Base-by-base conservation (phyloP, 2,797 vertebrate species). In the Channa striata region DNA sequence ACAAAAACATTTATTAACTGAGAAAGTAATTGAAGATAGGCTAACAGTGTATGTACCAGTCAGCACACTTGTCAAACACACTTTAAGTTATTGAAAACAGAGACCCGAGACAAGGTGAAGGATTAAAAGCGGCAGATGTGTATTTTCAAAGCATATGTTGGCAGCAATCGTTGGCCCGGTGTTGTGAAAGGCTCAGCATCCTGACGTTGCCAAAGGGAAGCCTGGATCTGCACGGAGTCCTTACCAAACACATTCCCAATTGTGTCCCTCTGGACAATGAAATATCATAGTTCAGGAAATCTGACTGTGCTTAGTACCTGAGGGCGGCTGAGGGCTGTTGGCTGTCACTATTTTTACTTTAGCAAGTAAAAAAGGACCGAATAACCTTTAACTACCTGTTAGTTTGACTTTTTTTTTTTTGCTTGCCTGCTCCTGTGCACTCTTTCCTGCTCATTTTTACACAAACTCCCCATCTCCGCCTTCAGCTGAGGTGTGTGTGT, bases 111-210 rank as follows among this genome's bases (percentile, higher is more conserved):
- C 37, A 69, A 42, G 50, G 37, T 14, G 21, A 9, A 25, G 11
- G 12, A 43, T 33, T 16, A 30, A 62, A 69, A 30, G 20, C 14
- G 23, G 63, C n/a, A 42, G 48, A 61, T 43, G 34, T 47, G 46
- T 50, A 59, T 51, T 21, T 59, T 43, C 36, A 21, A 39, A 4
- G 54, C 46, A 30, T 36, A 19, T 46, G 59, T 42, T 62, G 66
- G 20, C 42, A 72, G 70, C 13, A 40, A 40, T 14, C 4, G 11
- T 52, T 1, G 11, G 40, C 7, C 0, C 25, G 46, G 57, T 48
- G 62, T 68, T 70, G 51, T 5, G 66, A 59, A 60, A 37, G 34
- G 72, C 48, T 66, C 16, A 2, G 47, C 59, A 7, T 47, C 64
- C 51, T 0, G 6, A 25, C 54, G 71, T 25, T 50, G 47, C 67